phyloP scores from a whole-genome alignment of 2,888 invertebrate species.

The Lycophotia porphyrea region DNA sequence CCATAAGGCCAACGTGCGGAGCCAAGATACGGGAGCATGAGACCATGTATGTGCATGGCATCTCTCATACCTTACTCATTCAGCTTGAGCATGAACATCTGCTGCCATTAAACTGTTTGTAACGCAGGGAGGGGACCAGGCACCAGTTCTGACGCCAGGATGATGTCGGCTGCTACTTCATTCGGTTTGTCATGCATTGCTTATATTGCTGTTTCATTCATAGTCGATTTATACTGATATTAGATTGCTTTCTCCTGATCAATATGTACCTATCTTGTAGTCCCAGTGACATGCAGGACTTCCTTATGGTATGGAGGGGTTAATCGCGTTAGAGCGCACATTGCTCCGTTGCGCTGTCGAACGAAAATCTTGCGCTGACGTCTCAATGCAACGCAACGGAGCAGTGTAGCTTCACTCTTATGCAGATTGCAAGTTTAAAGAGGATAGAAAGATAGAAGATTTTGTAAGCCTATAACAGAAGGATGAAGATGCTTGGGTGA shows the following conservation, averaged over 20 bases:
- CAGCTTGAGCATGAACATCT: slow-evolving; percentile 30
- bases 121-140: slow-evolving; percentile 48
- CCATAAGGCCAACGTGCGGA: not conserved
- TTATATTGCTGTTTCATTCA: slow-evolving; percentile 47
- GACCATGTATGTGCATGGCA: not conserved
- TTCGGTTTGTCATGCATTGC: slow-evolving; percentile 57
- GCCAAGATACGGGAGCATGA: slow-evolving; percentile 6
- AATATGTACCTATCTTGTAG: too few species aligned
- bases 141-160: slow-evolving; percentile 42
- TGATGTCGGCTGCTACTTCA: slow-evolving; percentile 52
- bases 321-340: too few species aligned
- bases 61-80: not conserved
- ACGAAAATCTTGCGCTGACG: too few species aligned
- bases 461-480: not conserved
- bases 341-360: too few species aligned
- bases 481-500: not conserved
- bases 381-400: too few species aligned
- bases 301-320: not conserved
- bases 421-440: not conserved
- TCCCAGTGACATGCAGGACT: not conserved
- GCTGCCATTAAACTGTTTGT: slow-evolving; percentile 31
- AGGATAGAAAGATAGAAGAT: not conserved
- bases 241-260: not conserved
- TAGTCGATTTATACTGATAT: not conserved
- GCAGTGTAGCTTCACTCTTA: too few species aligned